A percentile compares a stretch with the other conserved stretches of the same genome.
These are phyloP conservation scores for Ditula angustiorana DNA, from an alignment of 2,888 invertebrate genomes.

Conservation along the genomic window DNA sequence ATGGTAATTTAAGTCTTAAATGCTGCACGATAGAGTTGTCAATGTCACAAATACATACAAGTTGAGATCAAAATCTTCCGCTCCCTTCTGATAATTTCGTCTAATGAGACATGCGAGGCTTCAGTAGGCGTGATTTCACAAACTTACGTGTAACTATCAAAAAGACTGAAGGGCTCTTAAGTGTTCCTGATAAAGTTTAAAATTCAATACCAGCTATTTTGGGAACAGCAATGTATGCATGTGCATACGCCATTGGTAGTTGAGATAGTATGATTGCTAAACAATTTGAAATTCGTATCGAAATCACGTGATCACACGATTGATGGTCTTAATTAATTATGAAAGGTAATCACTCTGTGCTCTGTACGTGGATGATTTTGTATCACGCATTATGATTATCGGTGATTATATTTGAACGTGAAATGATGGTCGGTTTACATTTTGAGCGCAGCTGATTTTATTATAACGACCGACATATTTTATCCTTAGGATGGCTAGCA, in stretches of 20 bases:
- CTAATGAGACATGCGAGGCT: constrained; percentile 68
- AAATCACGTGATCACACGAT: constrained; percentile 1
- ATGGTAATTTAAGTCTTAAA: background rate
- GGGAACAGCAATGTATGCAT: no score
- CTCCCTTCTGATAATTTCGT: constrained; percentile 62
- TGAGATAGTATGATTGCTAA: constrained; percentile 26
- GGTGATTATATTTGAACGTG: background rate
- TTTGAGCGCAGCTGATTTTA: no score
- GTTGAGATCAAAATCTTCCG: constrained; percentile 44
- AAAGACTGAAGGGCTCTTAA: background rate
- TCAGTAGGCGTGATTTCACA: background rate
- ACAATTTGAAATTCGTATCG: constrained; percentile 15
- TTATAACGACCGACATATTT: no score
- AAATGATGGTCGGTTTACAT: background rate
- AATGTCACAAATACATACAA: constrained; percentile 38
- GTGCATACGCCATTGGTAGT: background rate
- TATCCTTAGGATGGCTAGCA: no score
- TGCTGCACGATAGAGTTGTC: constrained; percentile 1
- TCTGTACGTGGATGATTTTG: constrained; percentile 6
- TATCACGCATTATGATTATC: background rate
- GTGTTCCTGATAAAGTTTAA: background rate
- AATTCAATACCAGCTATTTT: background rate
- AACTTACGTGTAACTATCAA: background rate
- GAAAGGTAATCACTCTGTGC: constrained; percentile 1
- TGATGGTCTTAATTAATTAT: constrained; percentile 19